Percentiles rank a stretch among this genome's conserved stretches.
phyloP scores from a whole-genome alignment of 2,113 vertebrate species.

The Leucoraja erinaceus region DNA sequence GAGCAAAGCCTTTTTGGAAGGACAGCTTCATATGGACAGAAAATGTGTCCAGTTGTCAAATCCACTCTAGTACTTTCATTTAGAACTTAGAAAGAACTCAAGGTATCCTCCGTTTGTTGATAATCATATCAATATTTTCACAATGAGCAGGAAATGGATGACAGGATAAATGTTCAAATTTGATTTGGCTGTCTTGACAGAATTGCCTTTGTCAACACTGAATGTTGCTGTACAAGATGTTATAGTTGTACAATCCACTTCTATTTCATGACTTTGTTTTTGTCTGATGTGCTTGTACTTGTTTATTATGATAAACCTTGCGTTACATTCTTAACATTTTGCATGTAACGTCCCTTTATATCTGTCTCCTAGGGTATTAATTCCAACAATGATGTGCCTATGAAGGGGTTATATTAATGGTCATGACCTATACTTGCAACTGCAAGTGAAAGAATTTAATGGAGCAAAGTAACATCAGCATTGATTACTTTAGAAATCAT shows the following conservation, averaged over 20 bases:
- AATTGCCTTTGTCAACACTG: neutral
- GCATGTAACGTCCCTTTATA: neutral
- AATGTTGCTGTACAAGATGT: neutral
- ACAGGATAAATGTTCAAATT: neutral
- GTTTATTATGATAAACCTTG: neutral
- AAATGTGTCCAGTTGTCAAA: neutral
- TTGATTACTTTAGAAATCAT: neutral
- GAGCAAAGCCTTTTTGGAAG: neutral
- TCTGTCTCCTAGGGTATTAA: neutral
- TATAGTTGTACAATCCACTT: neutral
- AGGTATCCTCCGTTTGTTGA: neutral
- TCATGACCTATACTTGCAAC: slow-evolving; percentile 8
- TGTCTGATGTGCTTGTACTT: neutral
- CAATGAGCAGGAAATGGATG: neutral
- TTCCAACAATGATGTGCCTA: neutral
- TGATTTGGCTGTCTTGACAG: neutral
- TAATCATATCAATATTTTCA: neutral
- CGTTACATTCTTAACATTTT: neutral
- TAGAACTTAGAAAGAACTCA: too few species aligned
- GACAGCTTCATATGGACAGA: neutral
- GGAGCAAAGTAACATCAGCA: neutral
- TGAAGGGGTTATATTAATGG: neutral
- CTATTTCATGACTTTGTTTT: neutral
- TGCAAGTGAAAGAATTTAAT: neutral
- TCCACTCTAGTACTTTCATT: neutral